Conservation (phyloP, 2,113 vertebrate genomes). For the Oryzias javanicus region DNA sequence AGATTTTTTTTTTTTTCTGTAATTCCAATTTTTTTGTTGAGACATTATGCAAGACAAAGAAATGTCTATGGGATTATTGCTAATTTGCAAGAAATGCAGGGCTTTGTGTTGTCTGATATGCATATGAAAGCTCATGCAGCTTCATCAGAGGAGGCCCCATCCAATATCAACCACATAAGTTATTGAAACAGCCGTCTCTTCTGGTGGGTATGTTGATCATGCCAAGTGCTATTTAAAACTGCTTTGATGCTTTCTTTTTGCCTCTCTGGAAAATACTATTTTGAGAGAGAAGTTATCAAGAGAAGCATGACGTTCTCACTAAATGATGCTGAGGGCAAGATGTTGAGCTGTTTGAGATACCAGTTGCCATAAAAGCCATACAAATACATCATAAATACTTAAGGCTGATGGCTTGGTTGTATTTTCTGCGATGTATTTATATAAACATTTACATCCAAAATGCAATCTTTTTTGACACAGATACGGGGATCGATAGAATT, state of each 20-base stretch:
- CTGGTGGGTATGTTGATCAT: background rate
- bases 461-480: background rate
- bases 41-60: slow-evolving; percentile 6
- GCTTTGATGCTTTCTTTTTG: slow-evolving; percentile 4
- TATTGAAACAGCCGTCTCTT: slow-evolving; percentile 11
- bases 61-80: slow-evolving; percentile 15
- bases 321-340: slow-evolving; percentile 6
- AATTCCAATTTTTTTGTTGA: background rate
- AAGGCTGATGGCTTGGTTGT: slow-evolving; percentile 1
- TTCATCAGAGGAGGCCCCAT: background rate
- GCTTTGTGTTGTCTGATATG: slow-evolving; percentile 13
- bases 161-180: background rate
- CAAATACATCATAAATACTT: slow-evolving; percentile 2
- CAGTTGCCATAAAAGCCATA: slow-evolving; percentile 6
- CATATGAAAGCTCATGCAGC: slow-evolving; percentile 15
- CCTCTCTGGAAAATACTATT: background rate
- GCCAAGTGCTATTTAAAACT: slow-evolving; percentile 1
- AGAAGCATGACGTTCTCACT: background rate
- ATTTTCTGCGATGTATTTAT: background rate
- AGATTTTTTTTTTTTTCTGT: slow-evolving; percentile 16
- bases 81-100: slow-evolving; percentile 21
- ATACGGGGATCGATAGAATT: background rate
- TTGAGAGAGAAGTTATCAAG: background rate
- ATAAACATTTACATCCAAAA: slow-evolving; percentile 5
- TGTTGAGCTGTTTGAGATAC: background rate